phyloP scores from a whole-genome alignment of 2,797 vertebrate genomes.

The Pachyuromys duprasi region DNA sequence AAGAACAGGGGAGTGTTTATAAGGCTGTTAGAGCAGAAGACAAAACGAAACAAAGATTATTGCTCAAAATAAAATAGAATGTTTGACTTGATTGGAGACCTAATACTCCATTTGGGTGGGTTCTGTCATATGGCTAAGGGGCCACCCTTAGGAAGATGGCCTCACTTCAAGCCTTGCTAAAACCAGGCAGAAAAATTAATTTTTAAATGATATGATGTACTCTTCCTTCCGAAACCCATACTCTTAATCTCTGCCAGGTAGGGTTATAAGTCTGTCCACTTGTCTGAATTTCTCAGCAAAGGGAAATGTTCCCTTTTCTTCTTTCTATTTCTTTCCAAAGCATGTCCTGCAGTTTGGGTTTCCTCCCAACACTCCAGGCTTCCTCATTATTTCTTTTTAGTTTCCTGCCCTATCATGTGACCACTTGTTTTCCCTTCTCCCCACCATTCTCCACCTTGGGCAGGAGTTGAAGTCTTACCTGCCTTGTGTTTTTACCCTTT shows the following conservation, averaged over 20 bases:
- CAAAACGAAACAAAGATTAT: background rate
- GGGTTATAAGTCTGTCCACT: background rate
- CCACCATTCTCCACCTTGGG: background rate
- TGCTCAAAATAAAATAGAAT: background rate
- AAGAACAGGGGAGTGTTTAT: background rate
- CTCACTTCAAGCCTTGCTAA: background rate
- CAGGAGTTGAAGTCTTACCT: background rate
- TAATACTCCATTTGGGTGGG: background rate
- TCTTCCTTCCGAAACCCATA: background rate
- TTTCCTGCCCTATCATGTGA: background rate
- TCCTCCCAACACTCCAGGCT: background rate
- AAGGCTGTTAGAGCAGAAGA: background rate
- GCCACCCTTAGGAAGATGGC: background rate
- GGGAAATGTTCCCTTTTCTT: background rate
- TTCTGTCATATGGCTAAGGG: no score
- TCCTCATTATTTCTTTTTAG: background rate
- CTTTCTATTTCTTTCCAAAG: background rate
- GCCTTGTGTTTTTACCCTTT: background rate
- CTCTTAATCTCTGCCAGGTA: background rate
- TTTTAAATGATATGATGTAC: background rate
- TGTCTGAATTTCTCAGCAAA: background rate
- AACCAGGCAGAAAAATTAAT: background rate
- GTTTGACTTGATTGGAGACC: background rate
- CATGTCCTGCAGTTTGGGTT: background rate
- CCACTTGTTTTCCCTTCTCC: background rate